Evolutionary conservation across 2,113 vertebrate species (phyloP).

Genomic region (Saccopteryx leptura): DNA sequence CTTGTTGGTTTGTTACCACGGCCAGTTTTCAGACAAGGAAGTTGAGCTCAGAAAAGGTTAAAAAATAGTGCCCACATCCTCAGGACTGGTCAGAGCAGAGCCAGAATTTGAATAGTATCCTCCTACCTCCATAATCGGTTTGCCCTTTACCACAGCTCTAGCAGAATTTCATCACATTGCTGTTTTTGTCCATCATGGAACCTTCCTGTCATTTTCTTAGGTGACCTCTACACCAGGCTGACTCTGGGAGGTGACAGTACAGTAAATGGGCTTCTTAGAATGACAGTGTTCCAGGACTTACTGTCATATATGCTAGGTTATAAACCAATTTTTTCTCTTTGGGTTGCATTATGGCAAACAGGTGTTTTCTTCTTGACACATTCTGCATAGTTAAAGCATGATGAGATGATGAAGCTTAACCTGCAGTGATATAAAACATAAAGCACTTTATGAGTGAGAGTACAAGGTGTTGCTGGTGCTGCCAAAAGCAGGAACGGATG

Average conservation of each 20-base stretch:
- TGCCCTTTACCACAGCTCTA: background rate
- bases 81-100: background rate
- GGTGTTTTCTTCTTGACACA: background rate
- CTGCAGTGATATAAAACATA: background rate
- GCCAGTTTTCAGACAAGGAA: background rate
- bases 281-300: background rate
- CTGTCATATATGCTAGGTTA: background rate
- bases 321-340: background rate
- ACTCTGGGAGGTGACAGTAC: background rate
- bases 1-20: background rate
- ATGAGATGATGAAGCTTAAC: background rate
- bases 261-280: background rate
- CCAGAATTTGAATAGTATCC: background rate
- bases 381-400: background rate
- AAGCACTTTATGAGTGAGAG: slow-evolving; percentile 24
- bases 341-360: background rate
- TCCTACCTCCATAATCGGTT: background rate
- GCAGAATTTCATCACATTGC: background rate
- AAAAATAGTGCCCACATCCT: background rate
- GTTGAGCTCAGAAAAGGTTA: background rate
- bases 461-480: background rate
- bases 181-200: background rate
- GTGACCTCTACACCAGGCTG: background rate
- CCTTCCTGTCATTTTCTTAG: background rate
- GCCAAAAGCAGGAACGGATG: background rate